A percentile compares a stretch with the other conserved stretches of the same genome.
Conservation (phyloP, 1,140 invertebrate species). For the Papilio dardanus region DNA sequence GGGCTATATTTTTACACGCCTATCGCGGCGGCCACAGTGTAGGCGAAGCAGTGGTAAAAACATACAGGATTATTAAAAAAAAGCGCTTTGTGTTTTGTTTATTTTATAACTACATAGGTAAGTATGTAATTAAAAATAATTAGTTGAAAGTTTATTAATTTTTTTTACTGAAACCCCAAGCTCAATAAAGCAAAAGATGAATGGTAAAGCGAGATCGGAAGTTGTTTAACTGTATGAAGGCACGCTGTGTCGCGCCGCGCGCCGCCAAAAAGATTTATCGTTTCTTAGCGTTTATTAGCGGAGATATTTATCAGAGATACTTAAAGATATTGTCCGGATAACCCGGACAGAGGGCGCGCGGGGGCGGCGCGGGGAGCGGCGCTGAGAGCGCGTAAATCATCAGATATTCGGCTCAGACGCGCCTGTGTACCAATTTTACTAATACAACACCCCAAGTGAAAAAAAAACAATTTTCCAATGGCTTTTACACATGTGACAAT, state of each 20-base stretch:
- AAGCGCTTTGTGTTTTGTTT: background rate
- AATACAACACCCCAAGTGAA: constrained; percentile 45
- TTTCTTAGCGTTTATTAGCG: constrained; percentile 76
- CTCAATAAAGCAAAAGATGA: background rate
- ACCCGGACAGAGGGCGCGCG: constrained; percentile 46
- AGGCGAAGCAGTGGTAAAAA: constrained; percentile 26
- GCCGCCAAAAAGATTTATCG: constrained; percentile 73
- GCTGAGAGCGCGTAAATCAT: constrained; percentile 62
- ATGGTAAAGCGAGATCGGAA: background rate
- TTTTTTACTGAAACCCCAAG: background rate
- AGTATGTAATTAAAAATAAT: no score
- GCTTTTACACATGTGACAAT: constrained; percentile 10
- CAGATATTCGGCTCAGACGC: constrained; percentile 45
- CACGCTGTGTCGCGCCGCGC: constrained; percentile 50
- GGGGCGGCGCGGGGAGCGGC: constrained; percentile 57
- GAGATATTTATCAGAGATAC: constrained; percentile 76
- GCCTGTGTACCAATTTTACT: constrained; percentile 49
- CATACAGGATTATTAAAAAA: constrained; percentile 9
- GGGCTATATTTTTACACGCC: constrained; percentile 66
- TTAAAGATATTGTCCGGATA: constrained; percentile 68
- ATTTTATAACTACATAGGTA: no score
- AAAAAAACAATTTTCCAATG: constrained; percentile 27
- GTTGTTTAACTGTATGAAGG: constrained; percentile 26
- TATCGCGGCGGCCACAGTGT: constrained; percentile 43
- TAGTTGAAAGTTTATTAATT: no score